Evolutionary conservation across 1,140 invertebrate species (phyloP), one percentile per base, ranked within the genome.

Genomic region (Drosophila obscura): DNA sequence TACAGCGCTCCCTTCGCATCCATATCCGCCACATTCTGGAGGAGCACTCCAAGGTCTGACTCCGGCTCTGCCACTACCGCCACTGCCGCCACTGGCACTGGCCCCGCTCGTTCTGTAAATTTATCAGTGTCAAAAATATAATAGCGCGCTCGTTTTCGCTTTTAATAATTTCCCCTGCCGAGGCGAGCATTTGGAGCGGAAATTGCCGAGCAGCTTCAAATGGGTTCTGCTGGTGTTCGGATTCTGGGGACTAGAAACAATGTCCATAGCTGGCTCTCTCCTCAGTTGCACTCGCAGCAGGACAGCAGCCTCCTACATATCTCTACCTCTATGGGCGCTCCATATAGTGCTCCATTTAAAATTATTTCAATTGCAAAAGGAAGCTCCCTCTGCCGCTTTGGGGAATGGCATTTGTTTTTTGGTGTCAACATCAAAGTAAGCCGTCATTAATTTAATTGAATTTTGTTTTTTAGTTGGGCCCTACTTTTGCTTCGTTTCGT

Each of bases 61-160:
- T 24, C 22, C 4, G 22, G 22, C 22, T 19, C 19, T 68, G 58
- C 22, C 31, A 4, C 31, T 35, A 16, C 16, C 1, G 16, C 0
- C 16, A 16, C 16, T 16, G 16, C 16, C 16, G 61, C 65, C 19
- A 16, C 28, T 46, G 7, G 31, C 4, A 4, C 35, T 46, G 5
- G n/a, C 2, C 35, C 8, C 35, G 5, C 35, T 39, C 3, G 64
- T 35, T 48, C 45, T 72, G 83, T 73, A 88, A 89, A 88, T 88
- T 83, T 88, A 88, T 88, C 83, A 88, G 83, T 88, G 83, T 88
- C 83, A 88, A 80, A 88, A 88, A 88, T 39, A 69, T 88, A 88
- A 88, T 89, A 89, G 83, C 79, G 71, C 82, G 58, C 84, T 75
- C 73, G 80, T 77, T 88, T 83, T 88, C 84, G 85, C 84, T 87